phyloP scores from a whole-genome alignment of 2,888 invertebrate species.

The Ophonus ardosiacus region DNA sequence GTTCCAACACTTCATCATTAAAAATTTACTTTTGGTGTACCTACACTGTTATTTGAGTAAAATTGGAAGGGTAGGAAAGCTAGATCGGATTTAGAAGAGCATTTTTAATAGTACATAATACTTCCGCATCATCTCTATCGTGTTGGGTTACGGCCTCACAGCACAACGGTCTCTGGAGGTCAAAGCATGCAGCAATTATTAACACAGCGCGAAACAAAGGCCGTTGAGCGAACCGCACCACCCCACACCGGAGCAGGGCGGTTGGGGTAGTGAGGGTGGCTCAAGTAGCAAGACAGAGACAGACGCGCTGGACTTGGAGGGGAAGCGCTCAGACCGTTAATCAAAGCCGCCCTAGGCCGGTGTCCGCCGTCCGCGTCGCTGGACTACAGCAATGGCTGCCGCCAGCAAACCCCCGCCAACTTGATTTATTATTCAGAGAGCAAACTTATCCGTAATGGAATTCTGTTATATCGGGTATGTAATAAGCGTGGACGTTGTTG shows the following conservation, averaged over 20 bases:
- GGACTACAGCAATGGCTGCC: constrained; percentile 66
- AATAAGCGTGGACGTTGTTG: constrained; percentile 62
- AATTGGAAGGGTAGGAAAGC: not conserved
- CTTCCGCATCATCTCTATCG: constrained; percentile 26
- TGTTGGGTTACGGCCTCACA: constrained; percentile 34
- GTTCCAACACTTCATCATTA: too few relatives aligned
- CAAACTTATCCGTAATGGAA: constrained; percentile 72
- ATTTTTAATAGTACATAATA: constrained; percentile 30
- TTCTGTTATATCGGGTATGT: constrained; percentile 71
- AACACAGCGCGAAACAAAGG: constrained; percentile 54
- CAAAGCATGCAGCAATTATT: constrained; percentile 59
- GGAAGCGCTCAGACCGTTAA: constrained; percentile 31
- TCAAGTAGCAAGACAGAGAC: not conserved
- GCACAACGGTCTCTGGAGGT: constrained; percentile 52
- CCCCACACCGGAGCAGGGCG: not conserved
- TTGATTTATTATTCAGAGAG: constrained; percentile 74
- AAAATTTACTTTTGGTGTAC: too few relatives aligned
- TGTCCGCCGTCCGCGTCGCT: constrained; percentile 64
- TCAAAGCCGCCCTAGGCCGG: constrained; percentile 66
- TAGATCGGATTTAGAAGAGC: not conserved
- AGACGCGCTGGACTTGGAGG: not conserved
- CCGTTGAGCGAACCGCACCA: not conserved
- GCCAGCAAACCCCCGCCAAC: constrained; percentile 66
- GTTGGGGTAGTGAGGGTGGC: not conserved
- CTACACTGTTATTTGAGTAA: too few relatives aligned